These are phyloP conservation scores for Tetragonula carbonaria DNA, from an alignment of 2,888 invertebrate species.

Conservation along the genomic window DNA sequence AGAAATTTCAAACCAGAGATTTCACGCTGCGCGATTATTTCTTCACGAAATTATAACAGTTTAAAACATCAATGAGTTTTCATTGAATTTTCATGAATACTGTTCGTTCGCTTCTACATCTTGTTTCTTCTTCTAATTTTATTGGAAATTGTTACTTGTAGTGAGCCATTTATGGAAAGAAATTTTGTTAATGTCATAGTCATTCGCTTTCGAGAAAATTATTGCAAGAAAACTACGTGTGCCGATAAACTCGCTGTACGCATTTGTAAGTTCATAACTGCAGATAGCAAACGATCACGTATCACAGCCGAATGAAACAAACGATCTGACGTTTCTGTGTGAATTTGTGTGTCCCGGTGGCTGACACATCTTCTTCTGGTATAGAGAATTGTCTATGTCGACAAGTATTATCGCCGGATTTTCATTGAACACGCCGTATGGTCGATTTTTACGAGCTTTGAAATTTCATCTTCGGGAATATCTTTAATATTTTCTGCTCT, in stretches of 20 bases:
- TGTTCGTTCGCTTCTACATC: too few species aligned
- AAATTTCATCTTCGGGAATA: background rate
- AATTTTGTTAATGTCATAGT: too few species aligned
- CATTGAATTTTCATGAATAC: too few species aligned
- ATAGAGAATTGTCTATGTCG: conserved; percentile 22
- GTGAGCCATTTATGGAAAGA: too few species aligned
- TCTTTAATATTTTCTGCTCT: background rate
- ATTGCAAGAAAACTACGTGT: too few species aligned
- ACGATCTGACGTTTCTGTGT: conserved; percentile 13
- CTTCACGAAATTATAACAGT: too few species aligned
- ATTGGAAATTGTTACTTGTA: too few species aligned
- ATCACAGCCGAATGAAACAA: conserved; percentile 42
- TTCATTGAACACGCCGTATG: background rate
- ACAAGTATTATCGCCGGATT: conserved; percentile 34
- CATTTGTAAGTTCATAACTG: background rate
- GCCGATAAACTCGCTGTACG: background rate
- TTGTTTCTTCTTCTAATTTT: too few species aligned
- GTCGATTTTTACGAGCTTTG: conserved; percentile 17
- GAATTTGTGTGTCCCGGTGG: background rate
- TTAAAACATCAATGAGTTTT: too few species aligned
- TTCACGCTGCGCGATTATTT: too few species aligned
- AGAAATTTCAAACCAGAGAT: too few species aligned
- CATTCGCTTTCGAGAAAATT: too few species aligned
- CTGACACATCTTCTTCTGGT: conserved; percentile 26
- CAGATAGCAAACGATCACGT: conserved; percentile 45